A percentile compares a stretch with the other conserved stretches of the same genome.
Evolutionary conservation across 2,888 invertebrate species (phyloP).

Genomic region (Xestia xanthographa): DNA sequence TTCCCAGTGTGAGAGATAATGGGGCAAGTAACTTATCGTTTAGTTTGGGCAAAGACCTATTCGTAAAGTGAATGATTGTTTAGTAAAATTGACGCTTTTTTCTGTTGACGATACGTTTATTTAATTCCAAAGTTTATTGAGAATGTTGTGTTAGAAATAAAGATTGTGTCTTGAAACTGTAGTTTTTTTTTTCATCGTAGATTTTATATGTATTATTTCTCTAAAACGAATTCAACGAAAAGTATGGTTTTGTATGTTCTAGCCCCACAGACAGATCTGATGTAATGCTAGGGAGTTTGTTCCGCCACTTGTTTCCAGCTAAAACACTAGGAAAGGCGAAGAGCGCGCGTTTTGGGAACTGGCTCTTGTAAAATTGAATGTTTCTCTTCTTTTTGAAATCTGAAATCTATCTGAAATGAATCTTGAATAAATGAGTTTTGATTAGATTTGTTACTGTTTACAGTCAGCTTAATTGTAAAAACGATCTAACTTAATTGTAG

Average conservation of each 20-base stretch:
- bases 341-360: neutral
- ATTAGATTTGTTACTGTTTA: neutral
- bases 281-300: neutral
- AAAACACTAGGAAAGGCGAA: neutral
- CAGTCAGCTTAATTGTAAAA: neutral
- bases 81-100: conserved; percentile 73
- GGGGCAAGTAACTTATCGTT: conserved; percentile 41
- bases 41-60: conserved; percentile 55
- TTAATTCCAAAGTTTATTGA: conserved; percentile 74
- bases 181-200: conserved; percentile 36
- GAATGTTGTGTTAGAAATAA: conserved; percentile 86
- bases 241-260: neutral
- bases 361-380: no score
- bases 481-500: neutral
- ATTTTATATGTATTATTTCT: neutral
- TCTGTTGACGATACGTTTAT: conserved; percentile 73
- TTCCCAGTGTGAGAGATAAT: neutral
- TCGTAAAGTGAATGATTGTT: conserved; percentile 59
- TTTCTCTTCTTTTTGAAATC: no score
- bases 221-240: neutral
- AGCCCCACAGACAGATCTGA: neutral
- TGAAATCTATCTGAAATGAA: no score
- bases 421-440: neutral
- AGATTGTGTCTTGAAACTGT: conserved; percentile 80
- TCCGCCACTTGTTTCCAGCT: neutral